Conservation (phyloP, 2,113 vertebrate genomes). For the Brachirus orientalis region DNA sequence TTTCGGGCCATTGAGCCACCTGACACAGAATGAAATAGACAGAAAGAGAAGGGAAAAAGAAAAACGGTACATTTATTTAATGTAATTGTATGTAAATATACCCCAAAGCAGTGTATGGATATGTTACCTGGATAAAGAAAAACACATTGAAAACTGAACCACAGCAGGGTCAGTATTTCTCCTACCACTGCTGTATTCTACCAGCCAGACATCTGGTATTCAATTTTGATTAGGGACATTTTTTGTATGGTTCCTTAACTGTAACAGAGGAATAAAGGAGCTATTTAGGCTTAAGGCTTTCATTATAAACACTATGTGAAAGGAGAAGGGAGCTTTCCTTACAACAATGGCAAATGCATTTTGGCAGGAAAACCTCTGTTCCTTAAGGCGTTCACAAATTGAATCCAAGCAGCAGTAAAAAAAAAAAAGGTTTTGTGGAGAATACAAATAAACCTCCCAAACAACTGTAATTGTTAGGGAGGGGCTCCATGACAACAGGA, state of each 20-base stretch:
- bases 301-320: slow-evolving; percentile 1
- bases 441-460: slow-evolving; percentile 3
- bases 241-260: slow-evolving; percentile 17
- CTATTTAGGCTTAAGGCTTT: not conserved
- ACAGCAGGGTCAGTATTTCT: not conserved
- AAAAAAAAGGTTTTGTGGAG: not conserved
- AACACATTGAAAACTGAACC: not conserved
- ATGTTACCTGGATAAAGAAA: not conserved
- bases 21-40: slow-evolving; percentile 57
- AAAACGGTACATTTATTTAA: not conserved
- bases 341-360: slow-evolving; percentile 6
- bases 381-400: not conserved
- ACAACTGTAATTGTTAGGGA: not conserved
- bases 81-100: too few species aligned
- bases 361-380: slow-evolving; percentile 5
- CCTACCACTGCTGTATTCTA: not conserved
- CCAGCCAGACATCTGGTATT: slow-evolving; percentile 26
- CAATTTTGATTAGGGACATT: slow-evolving; percentile 14
- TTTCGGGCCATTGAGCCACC: slow-evolving; percentile 97
- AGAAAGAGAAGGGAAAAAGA: not conserved
- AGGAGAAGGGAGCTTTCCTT: slow-evolving; percentile 7
- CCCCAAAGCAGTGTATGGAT: not conserved
- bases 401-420: slow-evolving; percentile 8
- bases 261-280: slow-evolving; percentile 6
- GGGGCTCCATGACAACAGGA: not conserved